Conservation (phyloP, 1,140 invertebrate genomes). For the Drosophila micromelanica region DNA sequence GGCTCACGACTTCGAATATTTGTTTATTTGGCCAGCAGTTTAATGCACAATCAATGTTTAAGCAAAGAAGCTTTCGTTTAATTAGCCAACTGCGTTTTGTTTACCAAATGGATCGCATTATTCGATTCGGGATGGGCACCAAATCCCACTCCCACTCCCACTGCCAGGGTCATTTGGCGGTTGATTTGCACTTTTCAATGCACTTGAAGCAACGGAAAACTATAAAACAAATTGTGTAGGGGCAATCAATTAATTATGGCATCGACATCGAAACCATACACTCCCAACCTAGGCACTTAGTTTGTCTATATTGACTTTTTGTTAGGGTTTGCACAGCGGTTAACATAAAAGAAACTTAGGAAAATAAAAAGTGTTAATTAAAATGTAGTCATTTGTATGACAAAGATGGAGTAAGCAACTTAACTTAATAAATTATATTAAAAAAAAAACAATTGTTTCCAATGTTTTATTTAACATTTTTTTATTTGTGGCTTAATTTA, state of each 20-base stretch:
- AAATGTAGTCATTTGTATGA: no score
- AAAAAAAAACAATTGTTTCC: background rate
- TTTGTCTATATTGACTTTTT: background rate
- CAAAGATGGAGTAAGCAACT: no score
- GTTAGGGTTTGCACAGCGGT: background rate
- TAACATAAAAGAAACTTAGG: background rate
- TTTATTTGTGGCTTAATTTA: background rate
- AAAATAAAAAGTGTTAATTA: no score
- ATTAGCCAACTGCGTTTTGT: conserved; percentile 70
- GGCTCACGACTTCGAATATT: conserved; percentile 39
- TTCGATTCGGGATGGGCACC: background rate
- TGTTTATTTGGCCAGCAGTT: conserved; percentile 69
- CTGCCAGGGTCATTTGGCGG: conserved; percentile 52
- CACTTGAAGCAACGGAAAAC: conserved; percentile 48
- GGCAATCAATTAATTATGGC: conserved; percentile 64
- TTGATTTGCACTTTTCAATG: conserved; percentile 48
- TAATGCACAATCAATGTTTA: conserved; percentile 77
- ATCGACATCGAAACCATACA: conserved; percentile 26
- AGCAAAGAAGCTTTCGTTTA: conserved; percentile 67
- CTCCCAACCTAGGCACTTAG: background rate
- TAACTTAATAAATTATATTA: no score
- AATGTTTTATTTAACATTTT: background rate
- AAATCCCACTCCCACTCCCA: background rate
- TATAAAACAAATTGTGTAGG: conserved; percentile 33
- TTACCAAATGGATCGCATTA: conserved; percentile 24